These are phyloP conservation scores for Zoanthus solanderi DNA, from an alignment of 92 coral and sea anemone genomes.

Conservation along the genomic window DNA sequence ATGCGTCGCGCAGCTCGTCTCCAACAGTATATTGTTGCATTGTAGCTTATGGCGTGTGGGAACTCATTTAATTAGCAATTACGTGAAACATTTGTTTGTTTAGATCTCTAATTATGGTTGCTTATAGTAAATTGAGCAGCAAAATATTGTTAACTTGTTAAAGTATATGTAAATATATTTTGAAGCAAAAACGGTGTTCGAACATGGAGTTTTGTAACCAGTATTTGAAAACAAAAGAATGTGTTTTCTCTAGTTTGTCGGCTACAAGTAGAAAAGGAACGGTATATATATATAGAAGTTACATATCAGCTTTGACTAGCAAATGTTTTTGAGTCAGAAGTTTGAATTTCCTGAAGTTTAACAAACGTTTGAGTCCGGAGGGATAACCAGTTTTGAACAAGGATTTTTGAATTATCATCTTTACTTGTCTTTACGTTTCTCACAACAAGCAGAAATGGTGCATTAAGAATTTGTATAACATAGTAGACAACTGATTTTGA, in stretches of 20 bases:
- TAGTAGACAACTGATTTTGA: neutral
- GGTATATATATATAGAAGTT: no score
- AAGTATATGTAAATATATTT: no score
- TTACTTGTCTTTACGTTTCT: no score
- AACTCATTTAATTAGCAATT: neutral
- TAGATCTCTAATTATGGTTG: no score
- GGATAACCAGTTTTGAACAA: neutral
- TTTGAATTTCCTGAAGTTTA: neutral
- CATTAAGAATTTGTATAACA: neutral
- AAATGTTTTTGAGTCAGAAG: neutral
- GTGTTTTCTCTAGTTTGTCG: no score
- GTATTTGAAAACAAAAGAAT: no score
- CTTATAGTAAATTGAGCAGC: no score
- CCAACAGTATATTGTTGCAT: neutral
- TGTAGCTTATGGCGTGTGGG: neutral
- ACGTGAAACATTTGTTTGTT: neutral
- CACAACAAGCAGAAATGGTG: neutral
- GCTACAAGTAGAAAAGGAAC: no score
- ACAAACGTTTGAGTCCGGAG: neutral
- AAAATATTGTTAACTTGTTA: no score
- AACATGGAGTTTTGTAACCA: no score
- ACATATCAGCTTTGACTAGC: no score
- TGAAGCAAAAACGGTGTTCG: no score
- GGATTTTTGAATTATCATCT: neutral
- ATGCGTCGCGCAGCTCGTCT: constrained; percentile 3